Conservation (phyloP, 2,888 invertebrate species). For the Atrina japonica region DNA sequence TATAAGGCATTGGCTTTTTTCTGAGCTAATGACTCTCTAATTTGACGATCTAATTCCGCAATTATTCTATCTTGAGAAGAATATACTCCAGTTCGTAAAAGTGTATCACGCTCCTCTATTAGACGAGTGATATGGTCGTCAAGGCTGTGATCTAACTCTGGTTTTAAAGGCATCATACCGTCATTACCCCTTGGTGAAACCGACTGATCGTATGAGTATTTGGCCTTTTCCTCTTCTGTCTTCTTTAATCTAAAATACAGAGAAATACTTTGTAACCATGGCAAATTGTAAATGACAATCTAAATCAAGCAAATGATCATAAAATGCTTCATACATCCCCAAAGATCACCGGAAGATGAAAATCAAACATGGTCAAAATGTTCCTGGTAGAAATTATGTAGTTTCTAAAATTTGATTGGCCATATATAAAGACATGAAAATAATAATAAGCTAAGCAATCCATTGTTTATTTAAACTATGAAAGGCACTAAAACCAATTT, state of each 20-base stretch:
- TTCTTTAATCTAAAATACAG: constrained; percentile 69
- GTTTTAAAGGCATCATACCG: constrained; percentile 49
- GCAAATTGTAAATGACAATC: not conserved
- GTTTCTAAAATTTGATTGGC: too few species aligned
- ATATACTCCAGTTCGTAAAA: constrained; percentile 81
- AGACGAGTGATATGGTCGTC: constrained; percentile 79
- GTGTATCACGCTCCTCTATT: constrained; percentile 79
- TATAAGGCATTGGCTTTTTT: constrained; percentile 58
- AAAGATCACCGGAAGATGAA: too few species aligned
- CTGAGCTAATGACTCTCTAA: constrained; percentile 76
- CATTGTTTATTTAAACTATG: too few species aligned
- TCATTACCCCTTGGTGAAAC: constrained; percentile 49
- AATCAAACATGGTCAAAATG: too few species aligned
- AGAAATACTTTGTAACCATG: not conserved
- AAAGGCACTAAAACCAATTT: too few species aligned
- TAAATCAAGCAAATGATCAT: too few species aligned
- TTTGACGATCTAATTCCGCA: constrained; percentile 80
- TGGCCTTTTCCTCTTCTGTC: constrained; percentile 68
- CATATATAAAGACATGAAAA: too few species aligned
- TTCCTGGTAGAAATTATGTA: too few species aligned
- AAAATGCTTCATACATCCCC: too few species aligned
- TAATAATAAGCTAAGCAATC: too few species aligned
- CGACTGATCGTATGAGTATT: constrained; percentile 55
- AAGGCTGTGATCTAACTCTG: constrained; percentile 59
- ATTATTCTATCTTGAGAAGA: constrained; percentile 80